Conservation (phyloP, 2,113 vertebrate genomes). For the Aegotheles bennettii region DNA sequence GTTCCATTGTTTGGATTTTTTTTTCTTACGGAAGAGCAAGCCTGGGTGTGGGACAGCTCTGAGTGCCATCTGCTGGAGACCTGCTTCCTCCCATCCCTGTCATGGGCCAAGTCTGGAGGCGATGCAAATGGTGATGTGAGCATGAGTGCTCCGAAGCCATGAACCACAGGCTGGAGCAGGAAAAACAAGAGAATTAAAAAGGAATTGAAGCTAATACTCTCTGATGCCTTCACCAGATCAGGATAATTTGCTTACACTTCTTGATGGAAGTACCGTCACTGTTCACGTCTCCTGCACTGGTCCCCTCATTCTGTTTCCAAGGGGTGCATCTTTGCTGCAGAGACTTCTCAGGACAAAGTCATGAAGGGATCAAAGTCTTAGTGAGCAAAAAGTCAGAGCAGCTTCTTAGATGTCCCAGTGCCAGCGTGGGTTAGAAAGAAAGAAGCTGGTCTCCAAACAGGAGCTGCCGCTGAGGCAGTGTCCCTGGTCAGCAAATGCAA, state of each 20-base stretch:
- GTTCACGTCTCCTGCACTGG: not conserved
- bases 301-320: not conserved
- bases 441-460: not conserved
- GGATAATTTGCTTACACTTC: not conserved
- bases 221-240: not conserved
- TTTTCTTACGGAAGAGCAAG: not conserved
- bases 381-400: not conserved
- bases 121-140: not conserved
- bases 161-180: not conserved
- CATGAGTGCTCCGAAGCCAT: not conserved
- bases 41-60: conserved; percentile 12
- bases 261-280: not conserved
- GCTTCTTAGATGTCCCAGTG: not conserved
- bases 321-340: not conserved
- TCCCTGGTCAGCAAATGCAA: not conserved
- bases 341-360: not conserved
- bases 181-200: not conserved
- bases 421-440: not conserved
- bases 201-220: not conserved
- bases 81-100: not conserved
- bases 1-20: conserved; percentile 48
- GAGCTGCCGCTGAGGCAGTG: not conserved
- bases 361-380: not conserved
- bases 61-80: conserved; percentile 64
- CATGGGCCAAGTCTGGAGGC: not conserved